Evolutionary conservation across 2,888 invertebrate genomes (phyloP).

Genomic region (Melieria picta): DNA sequence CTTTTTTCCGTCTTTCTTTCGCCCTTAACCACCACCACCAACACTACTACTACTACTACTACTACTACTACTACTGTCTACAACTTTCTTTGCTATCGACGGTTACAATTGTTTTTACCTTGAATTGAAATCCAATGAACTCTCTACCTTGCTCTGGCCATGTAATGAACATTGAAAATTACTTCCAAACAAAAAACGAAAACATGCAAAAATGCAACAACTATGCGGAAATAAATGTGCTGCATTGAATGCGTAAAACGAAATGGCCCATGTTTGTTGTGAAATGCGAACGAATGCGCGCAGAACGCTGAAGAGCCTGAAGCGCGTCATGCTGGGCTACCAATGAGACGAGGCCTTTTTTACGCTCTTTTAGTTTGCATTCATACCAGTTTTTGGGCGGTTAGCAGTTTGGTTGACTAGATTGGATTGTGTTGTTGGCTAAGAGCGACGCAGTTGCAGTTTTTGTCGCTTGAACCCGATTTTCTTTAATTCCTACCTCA

Average conservation of each 20-base stretch:
- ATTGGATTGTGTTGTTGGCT: constrained; percentile 47
- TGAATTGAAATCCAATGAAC: no score
- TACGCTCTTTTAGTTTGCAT: constrained; percentile 49
- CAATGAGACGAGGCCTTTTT: constrained; percentile 54
- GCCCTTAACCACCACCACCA: constrained; percentile 14
- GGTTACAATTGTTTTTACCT: neutral
- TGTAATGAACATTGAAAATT: no score
- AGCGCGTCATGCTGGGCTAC: constrained; percentile 63
- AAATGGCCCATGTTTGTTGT: no score
- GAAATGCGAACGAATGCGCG: neutral
- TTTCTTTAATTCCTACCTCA: neutral
- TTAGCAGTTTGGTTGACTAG: no score
- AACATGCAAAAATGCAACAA: no score
- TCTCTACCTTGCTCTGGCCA: no score
- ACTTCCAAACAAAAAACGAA: no score
- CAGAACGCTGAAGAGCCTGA: constrained; percentile 63
- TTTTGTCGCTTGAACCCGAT: no score
- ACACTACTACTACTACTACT: constrained; percentile 4
- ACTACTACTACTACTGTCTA: constrained; percentile 3
- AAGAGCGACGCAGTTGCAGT: constrained; percentile 29
- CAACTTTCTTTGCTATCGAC: neutral
- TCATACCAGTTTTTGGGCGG: no score
- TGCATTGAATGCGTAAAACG: no score
- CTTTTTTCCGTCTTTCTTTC: constrained; percentile 43
- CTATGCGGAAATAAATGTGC: no score